These are phyloP conservation scores for Amphiprion percula DNA, from an alignment of 2,113 vertebrate genomes.

Conservation along the genomic window DNA sequence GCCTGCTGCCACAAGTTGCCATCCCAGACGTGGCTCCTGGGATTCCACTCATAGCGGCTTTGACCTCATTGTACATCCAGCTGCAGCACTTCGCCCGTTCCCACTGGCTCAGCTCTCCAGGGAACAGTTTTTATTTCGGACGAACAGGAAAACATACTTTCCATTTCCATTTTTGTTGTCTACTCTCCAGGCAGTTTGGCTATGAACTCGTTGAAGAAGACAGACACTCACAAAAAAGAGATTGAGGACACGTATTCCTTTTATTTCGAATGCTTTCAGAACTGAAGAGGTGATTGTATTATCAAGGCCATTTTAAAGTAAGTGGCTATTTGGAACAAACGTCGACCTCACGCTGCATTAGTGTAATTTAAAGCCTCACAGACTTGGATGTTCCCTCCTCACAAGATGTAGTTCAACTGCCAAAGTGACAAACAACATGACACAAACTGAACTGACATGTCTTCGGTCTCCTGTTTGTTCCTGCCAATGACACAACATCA, in stretches of 20 bases:
- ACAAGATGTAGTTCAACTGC: conserved; percentile 43
- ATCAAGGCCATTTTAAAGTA: conserved; percentile 5
- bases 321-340: conserved; percentile 14
- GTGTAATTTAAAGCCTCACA: conserved; percentile 39
- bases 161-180: conserved; percentile 13
- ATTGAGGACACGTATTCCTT: neutral
- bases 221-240: neutral
- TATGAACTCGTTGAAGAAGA: conserved; percentile 1
- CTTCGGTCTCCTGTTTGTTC: conserved; percentile 27
- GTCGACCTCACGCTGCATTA: neutral
- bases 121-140: conserved; percentile 29
- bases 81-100: conserved; percentile 52
- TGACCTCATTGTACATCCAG: conserved; percentile 65
- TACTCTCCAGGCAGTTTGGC: conserved; percentile 17
- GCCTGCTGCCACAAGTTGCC: conserved; percentile 52
- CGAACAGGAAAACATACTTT: conserved; percentile 48
- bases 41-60: conserved; percentile 33
- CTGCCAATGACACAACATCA: conserved; percentile 55
- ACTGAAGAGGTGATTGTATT: neutral
- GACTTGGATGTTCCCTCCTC: conserved; percentile 40
- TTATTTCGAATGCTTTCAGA: neutral
- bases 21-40: conserved; percentile 23
- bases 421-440: conserved; percentile 50
- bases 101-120: conserved; percentile 27
- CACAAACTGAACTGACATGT: conserved; percentile 50